A percentile compares a stretch with the other conserved stretches of the same genome.
Conservation (phyloP, 1,140 invertebrate species). For the Chrysomallon squamiferum region DNA sequence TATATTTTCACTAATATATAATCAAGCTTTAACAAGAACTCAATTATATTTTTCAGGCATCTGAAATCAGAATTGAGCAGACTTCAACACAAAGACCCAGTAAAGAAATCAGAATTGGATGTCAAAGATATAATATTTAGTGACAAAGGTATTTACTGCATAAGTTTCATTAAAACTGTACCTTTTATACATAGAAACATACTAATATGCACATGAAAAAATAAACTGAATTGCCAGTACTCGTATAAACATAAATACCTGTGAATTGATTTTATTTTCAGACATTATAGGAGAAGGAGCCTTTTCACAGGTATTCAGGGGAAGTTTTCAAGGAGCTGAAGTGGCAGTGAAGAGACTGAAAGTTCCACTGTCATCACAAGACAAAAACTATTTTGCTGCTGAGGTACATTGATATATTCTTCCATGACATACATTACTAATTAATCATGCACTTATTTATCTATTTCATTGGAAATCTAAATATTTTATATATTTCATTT, state of each 20-base stretch:
- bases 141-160: constrained; percentile 34
- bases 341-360: constrained; percentile 55
- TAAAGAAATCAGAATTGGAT: constrained; percentile 40
- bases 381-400: constrained; percentile 57
- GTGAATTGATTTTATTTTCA: constrained; percentile 15
- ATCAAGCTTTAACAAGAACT: too few relatives aligned
- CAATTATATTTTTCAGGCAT: constrained; percentile 40
- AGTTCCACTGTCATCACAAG: constrained; percentile 40
- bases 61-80: constrained; percentile 34
- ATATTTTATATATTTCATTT: too few relatives aligned
- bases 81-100: constrained; percentile 33
- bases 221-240: background rate
- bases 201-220: too few relatives aligned
- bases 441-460: too few relatives aligned
- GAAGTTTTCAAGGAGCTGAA: constrained; percentile 46
- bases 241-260: background rate
- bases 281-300: constrained; percentile 56
- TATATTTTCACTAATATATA: too few relatives aligned
- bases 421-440: too few relatives aligned
- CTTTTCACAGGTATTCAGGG: constrained; percentile 51
- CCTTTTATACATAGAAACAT: too few relatives aligned
- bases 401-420: constrained; percentile 44
- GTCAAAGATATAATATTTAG: constrained; percentile 38
- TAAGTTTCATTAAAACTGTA: background rate
- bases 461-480: too few relatives aligned